A percentile compares a stretch with the other conserved stretches of the same genome.
These are phyloP conservation scores for Percopsis omiscomaycus DNA, from an alignment of 2,797 vertebrate species.

Conservation along the genomic window DNA sequence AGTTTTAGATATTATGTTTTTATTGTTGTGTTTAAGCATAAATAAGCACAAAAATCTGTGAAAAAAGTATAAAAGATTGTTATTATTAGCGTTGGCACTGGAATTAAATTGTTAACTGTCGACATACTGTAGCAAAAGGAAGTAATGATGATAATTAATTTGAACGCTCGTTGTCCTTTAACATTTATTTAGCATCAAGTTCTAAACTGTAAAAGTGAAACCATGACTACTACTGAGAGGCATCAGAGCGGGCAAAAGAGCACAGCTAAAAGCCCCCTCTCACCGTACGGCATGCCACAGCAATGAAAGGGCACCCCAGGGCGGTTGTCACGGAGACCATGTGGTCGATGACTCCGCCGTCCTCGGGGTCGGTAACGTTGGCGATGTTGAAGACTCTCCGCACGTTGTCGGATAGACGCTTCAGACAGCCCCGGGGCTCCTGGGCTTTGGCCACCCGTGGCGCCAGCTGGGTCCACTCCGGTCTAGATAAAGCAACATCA, in stretches of 20 bases:
- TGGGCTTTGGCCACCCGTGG: slow-evolving; percentile 80
- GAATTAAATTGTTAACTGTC: too few species aligned
- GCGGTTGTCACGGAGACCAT: slow-evolving; percentile 92
- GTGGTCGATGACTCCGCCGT: slow-evolving; percentile 88
- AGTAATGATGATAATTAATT: too few species aligned
- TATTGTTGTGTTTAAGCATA: too few species aligned
- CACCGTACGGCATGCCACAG: slow-evolving; percentile 82
- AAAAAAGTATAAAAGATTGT: background rate
- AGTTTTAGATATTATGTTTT: too few species aligned
- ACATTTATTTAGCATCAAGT: too few species aligned
- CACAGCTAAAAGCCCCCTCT: slow-evolving; percentile 23
- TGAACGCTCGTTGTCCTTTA: too few species aligned
- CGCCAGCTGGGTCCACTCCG: slow-evolving; percentile 85
- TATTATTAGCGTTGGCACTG: background rate
- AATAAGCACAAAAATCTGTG: background rate
- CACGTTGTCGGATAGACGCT: slow-evolving; percentile 80
- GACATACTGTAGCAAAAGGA: too few species aligned
- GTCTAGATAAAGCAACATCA: slow-evolving; percentile 48
- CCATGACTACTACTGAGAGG: too few species aligned
- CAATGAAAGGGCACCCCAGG: slow-evolving; percentile 85
- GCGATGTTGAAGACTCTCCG: slow-evolving; percentile 78
- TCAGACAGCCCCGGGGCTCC: slow-evolving; percentile 85
- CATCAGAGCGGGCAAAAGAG: background rate
- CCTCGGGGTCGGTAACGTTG: slow-evolving; percentile 79
- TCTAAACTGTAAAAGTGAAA: too few species aligned